Base-by-base conservation (phyloP, 2,797 vertebrate genomes). In the Rhyacichthys aspro region DNA sequence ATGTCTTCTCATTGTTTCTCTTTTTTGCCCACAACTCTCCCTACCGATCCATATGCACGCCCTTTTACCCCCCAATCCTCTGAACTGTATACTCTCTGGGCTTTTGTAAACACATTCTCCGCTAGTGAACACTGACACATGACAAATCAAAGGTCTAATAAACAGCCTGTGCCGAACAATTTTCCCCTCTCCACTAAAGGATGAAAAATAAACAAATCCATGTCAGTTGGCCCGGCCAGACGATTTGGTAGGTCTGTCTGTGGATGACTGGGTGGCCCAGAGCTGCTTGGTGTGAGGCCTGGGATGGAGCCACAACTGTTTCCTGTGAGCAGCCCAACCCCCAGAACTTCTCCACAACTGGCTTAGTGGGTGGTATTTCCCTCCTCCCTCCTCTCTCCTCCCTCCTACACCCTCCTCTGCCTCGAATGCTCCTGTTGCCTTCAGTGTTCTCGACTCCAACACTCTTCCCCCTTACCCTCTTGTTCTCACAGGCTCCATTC, bases 201-300 rank as follows among this genome's bases (percentile, higher is more conserved):
- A 93, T 88, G 83, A 92, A 93, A 94, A 92, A 93, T 92, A 93
- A 93, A 94, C 90, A 91, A 80, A 90, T 88, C 77, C 80, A 76
- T 74, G 82, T 86, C 72, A 73, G 84, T 79, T 67, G 80, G 81
- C 81, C 65, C 68, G 44, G 82, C 82, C 79, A 57, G 82, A 78
- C 85, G 81, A 87, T 90, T 89, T 89, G 87, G 84, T 89, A 63
- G 88, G 86, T 88, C 85, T 90, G 86, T 90, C 84, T 89, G 80
- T 76, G 33, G 83, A 82, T 79, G 84, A 84, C 91, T 93, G 92
- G 93, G 92, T 93, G 92, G 93, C 89, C 93, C 86, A 67, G 66
- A 68, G 79, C 74, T 79, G 88, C 93, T 89, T 76, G 53, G 90
- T 93, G 92, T 93, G 92, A 92, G 93, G 92, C 91, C 92, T 89